Conservation (phyloP, 2,797 vertebrate species). For the Yasuhikotakia modesta region DNA sequence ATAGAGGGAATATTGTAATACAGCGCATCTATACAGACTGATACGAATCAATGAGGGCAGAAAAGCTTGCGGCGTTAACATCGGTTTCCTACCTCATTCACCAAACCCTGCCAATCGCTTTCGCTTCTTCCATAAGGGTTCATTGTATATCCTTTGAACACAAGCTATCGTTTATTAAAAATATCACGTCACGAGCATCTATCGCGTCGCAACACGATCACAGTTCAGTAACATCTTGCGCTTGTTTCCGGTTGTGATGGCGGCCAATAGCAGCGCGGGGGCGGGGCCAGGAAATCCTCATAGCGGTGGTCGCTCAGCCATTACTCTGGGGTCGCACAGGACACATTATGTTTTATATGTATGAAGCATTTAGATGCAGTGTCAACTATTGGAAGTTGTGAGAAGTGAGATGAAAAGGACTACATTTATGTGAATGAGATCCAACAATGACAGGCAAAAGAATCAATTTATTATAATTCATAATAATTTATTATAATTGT, state of each 20-base stretch:
- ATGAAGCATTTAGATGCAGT: too few relatives aligned
- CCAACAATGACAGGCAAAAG: not conserved
- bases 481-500: constrained; percentile 18
- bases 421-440: not conserved
- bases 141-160: constrained; percentile 68
- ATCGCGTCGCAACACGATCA: not conserved
- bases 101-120: constrained; percentile 91
- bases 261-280: too few relatives aligned
- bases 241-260: too few relatives aligned
- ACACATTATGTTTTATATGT: too few relatives aligned
- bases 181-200: constrained; percentile 14
- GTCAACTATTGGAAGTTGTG: too few relatives aligned
- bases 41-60: constrained; percentile 21
- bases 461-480: constrained; percentile 16
- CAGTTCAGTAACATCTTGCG: constrained; percentile 3
- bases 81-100: constrained; percentile 87
- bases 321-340: too few relatives aligned
- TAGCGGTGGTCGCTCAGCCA: too few relatives aligned
- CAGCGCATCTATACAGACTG: not conserved
- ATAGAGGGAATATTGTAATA: too few relatives aligned
- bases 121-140: constrained; percentile 81
- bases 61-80: not conserved
- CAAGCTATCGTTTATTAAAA: not conserved
- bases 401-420: not conserved
- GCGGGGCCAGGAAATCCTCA: too few relatives aligned